Conservation (phyloP, 2,888 invertebrate genomes). For the Agriotes lineatus region DNA sequence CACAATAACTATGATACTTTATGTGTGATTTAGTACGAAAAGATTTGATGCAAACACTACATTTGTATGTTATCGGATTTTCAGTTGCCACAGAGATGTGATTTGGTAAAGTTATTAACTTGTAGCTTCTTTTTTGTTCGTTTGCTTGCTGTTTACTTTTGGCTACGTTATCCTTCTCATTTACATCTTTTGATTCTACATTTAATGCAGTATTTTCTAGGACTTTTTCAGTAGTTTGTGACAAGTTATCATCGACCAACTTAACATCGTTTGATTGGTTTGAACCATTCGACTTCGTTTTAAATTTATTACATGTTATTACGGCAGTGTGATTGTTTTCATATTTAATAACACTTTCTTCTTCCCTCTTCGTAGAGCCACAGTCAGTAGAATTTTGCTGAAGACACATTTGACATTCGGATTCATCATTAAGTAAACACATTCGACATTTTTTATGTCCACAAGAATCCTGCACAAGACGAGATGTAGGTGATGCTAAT, state of each 20-base stretch:
- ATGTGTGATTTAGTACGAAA: constrained; percentile 78
- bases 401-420: constrained; percentile 73
- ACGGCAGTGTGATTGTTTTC: constrained; percentile 57
- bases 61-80: constrained; percentile 71
- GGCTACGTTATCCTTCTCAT: background rate
- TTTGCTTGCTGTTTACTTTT: background rate
- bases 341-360: constrained; percentile 36
- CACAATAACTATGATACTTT: constrained; percentile 76
- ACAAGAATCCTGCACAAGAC: constrained; percentile 80
- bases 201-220: background rate
- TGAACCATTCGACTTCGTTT: constrained; percentile 22
- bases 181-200: background rate
- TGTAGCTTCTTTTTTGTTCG: constrained; percentile 43
- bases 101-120: constrained; percentile 54
- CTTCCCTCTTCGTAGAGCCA: constrained; percentile 37
- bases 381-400: constrained; percentile 37
- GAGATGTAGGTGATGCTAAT: constrained; percentile 70
- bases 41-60: constrained; percentile 76
- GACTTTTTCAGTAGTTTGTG: background rate
- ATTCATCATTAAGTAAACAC: constrained; percentile 77
- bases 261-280: constrained; percentile 13
- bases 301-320: constrained; percentile 57
- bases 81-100: constrained; percentile 63
- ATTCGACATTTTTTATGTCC: constrained; percentile 82
- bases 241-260: background rate